Evolutionary conservation across 1,140 invertebrate genomes (phyloP), one percentile per base, ranked within the genome.

Genomic region (Lanistes nyassanus): DNA sequence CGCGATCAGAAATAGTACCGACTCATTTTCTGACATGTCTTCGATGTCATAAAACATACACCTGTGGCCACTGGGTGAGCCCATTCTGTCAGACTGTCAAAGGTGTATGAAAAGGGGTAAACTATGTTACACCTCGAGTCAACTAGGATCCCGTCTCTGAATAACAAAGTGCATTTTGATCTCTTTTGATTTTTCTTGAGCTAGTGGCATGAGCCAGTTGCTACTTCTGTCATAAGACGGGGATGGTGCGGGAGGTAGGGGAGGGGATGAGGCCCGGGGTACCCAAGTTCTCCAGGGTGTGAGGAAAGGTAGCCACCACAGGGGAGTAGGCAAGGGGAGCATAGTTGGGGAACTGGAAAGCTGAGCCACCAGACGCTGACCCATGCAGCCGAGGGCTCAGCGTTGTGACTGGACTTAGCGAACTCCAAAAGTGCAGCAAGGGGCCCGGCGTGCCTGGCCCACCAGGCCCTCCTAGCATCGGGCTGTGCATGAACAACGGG

Each of bases 361-460:
- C 84, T 7, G 80, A 55, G 58, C 78, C 72, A 16, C 75, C 67
- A 7, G 78, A 68, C 67, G 68, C 76, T 31, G 70, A 72, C 9
- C 70, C 70, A 31, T 60, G 56, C 9, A 83, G 68, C 21, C 85
- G 77, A 5, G 85, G 85, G 39, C 84, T 86, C 56, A 86, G 77
- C 13, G 85, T 84, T 53, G 83, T 81, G 6, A 85, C 83, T 0
- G 86, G 85, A 74, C 82, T 84, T 0, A 87, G 76, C 2, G 86
- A 87, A 60, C 83, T 86, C 86, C 86, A 87, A 76, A 87, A 87
- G 71, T 84, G 82, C n/a, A 87, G 79, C 9, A 81, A 81, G 56
- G 81, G 80, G 53, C 60, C 60, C 26, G 84, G 82, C 31, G 81
- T 84, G 37, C 81, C 76, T 29, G 70, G 70, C 34, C 56, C 56